A percentile compares a stretch with the other conserved stretches of the same genome.
phyloP scores from a whole-genome alignment of 2,113 vertebrate genomes.

The Chionomys nivalis region DNA sequence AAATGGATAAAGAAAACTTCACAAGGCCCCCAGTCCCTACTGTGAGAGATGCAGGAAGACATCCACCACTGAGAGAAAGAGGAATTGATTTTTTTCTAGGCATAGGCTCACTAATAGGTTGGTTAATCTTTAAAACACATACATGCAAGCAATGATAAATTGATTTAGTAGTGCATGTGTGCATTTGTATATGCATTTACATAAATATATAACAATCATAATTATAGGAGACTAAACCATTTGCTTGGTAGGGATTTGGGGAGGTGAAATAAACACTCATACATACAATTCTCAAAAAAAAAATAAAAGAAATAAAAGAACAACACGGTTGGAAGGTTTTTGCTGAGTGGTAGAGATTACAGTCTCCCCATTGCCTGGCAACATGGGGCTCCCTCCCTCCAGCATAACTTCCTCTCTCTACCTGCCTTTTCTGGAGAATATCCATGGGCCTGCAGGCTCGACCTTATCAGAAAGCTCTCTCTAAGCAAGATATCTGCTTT shows the following conservation, averaged over 20 bases:
- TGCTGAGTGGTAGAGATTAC: neutral
- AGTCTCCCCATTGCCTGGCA: neutral
- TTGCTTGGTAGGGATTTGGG: neutral
- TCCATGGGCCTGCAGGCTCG: neutral
- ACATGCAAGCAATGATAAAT: neutral
- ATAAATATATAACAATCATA: neutral
- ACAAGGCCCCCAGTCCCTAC: neutral
- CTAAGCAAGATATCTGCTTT: neutral
- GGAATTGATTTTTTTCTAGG: neutral
- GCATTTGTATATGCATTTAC: neutral
- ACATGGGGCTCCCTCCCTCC: too few relatives aligned
- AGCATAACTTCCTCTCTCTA: neutral
- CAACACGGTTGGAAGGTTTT: neutral
- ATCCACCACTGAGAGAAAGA: neutral
- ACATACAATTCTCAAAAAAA: neutral
- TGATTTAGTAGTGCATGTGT: neutral
- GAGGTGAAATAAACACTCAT: neutral
- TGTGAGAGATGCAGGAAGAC: neutral
- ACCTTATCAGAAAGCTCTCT: neutral
- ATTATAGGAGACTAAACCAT: neutral
- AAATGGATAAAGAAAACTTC: neutral
- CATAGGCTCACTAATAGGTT: neutral
- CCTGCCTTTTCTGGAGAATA: neutral
- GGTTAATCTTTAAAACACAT: neutral
- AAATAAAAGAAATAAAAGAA: neutral